Evolutionary conservation across 64 coral and sea anemone genomes (phyloP).

Genomic region (Platygyra sinensis): DNA sequence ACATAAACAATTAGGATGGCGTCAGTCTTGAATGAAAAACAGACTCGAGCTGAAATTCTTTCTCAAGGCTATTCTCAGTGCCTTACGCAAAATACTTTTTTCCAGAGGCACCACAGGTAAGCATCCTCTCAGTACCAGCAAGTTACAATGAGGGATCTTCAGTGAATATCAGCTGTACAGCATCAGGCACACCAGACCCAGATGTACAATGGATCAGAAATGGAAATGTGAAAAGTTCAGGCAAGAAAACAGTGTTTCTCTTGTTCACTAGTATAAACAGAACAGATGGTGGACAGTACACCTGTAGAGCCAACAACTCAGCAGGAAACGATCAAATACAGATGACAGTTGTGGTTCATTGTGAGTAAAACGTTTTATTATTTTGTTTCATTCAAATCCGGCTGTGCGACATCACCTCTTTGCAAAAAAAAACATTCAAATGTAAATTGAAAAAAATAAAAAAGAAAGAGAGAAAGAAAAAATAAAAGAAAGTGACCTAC

Average conservation of each 20-base stretch:
- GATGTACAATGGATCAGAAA: not conserved
- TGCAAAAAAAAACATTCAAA: too few species aligned
- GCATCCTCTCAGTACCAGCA: not conserved
- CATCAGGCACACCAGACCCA: not conserved
- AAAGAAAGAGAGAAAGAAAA: too few species aligned
- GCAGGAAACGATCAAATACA: not conserved
- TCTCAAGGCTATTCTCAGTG: too few species aligned
- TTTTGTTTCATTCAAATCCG: too few species aligned
- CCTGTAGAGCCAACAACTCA: not conserved
- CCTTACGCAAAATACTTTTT: too few species aligned
- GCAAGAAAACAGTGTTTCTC: not conserved
- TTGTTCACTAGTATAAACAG: not conserved
- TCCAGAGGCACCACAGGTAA: not conserved
- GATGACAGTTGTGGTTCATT: not conserved
- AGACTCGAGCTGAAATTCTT: too few species aligned
- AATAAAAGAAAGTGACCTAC: too few species aligned
- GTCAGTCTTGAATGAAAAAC: too few species aligned
- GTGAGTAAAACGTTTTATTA: slow-evolving; percentile 14
- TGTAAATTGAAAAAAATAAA: too few species aligned
- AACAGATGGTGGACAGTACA: not conserved
- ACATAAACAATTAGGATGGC: too few species aligned
- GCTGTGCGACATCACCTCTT: too few species aligned
- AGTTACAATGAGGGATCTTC: too few species aligned
- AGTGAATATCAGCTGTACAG: not conserved
- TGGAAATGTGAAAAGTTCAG: not conserved